These are phyloP conservation scores for Mandrillus leucophaeus DNA, from an alignment of 2,113 vertebrate genomes.

Conservation along the genomic window DNA sequence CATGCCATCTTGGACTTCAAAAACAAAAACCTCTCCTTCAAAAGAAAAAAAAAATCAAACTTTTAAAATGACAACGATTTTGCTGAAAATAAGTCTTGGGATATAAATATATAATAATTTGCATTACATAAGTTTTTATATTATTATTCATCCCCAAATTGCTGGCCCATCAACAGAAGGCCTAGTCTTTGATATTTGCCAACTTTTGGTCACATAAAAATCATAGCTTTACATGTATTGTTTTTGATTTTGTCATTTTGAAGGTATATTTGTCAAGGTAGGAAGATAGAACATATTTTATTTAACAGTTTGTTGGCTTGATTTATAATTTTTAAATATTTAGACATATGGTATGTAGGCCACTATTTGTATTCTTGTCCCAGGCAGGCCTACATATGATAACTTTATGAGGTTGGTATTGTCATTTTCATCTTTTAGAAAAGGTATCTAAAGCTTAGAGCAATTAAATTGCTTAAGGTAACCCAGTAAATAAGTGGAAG, in stretches of 20 bases:
- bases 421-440: conserved; percentile 16
- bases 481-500: neutral
- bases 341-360: conserved; percentile 57
- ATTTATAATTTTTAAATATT: conserved; percentile 71
- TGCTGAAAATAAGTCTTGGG: neutral
- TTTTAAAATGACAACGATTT: neutral
- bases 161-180: conserved; percentile 41
- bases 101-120: neutral
- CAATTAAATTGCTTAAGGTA: neutral
- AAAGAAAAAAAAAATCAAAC: too few relatives aligned
- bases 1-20: too few relatives aligned
- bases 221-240: conserved; percentile 44
- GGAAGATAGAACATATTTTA: conserved; percentile 57
- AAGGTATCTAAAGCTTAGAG: neutral
- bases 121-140: neutral
- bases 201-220: conserved; percentile 57
- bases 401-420: conserved; percentile 49
- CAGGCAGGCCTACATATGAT: neutral
- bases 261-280: conserved; percentile 63
- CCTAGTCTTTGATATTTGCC: conserved; percentile 54
- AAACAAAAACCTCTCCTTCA: too few relatives aligned
- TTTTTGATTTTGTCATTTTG: conserved; percentile 60
- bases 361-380: conserved; percentile 57
- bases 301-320: conserved; percentile 64
- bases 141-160: neutral